phyloP scores from a whole-genome alignment of 2,888 invertebrate genomes.

The Drosophila nigritarsus region DNA sequence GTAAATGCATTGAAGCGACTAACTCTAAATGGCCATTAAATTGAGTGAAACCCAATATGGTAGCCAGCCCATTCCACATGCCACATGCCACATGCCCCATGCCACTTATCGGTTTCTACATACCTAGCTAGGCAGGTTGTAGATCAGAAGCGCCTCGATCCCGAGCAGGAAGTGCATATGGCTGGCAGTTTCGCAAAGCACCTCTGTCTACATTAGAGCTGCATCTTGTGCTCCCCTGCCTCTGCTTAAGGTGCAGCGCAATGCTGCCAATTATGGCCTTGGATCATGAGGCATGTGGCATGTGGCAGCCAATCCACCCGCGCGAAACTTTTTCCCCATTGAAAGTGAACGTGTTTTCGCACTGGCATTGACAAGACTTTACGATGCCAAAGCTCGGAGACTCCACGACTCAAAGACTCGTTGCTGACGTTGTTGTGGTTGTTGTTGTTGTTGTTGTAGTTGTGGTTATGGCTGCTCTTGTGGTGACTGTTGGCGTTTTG shows the following conservation, averaged over 20 bases:
- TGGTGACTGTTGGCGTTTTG: conserved; percentile 53
- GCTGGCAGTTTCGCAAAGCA: neutral
- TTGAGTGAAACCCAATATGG: conserved; percentile 26
- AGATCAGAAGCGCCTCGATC: conserved; percentile 28
- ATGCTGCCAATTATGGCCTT: conserved; percentile 42
- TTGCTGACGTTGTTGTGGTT: conserved; percentile 21
- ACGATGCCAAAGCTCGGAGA: conserved; percentile 16
- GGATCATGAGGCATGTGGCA: conserved; percentile 27
- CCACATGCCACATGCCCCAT: conserved; percentile 8
- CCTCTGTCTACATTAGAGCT: neutral
- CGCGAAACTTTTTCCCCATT: conserved; percentile 69
- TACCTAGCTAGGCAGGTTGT: neutral
- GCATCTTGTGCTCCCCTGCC: neutral
- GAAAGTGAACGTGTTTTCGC: conserved; percentile 76
- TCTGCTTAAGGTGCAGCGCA: conserved; percentile 11
- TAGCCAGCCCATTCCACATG: neutral
- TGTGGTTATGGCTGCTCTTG: conserved; percentile 14
- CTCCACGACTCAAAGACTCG: conserved; percentile 22
- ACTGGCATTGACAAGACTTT: conserved; percentile 33
- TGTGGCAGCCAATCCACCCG: conserved; percentile 38
- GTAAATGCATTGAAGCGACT: conserved; percentile 10
- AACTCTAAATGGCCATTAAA: conserved; percentile 30
- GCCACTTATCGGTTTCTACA: conserved; percentile 7
- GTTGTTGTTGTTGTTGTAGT: conserved; percentile 14
- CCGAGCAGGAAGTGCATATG: conserved; percentile 20